Evolutionary conservation across 2,797 vertebrate species (phyloP).

Genomic region (Valencia hispanica): DNA sequence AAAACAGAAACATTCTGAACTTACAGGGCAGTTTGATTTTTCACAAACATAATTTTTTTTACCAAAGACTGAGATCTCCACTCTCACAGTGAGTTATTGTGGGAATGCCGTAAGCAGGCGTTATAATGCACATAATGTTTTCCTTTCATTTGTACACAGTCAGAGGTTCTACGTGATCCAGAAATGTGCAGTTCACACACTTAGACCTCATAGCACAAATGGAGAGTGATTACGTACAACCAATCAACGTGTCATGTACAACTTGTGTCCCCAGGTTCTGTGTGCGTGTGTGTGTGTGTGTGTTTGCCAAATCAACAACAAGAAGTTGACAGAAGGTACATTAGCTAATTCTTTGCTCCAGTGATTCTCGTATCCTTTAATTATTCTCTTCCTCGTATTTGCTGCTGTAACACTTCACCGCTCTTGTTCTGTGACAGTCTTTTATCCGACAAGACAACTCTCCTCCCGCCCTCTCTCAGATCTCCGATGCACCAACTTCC

Average conservation of each 20-base stretch:
- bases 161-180: neutral
- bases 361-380: conserved; percentile 36
- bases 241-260: conserved; percentile 6
- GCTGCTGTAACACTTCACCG: conserved; percentile 31
- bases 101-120: neutral
- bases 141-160: neutral
- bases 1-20: too few species aligned
- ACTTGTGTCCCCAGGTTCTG: conserved; percentile 15
- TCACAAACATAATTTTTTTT: too few species aligned
- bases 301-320: conserved; percentile 18
- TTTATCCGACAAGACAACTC: conserved; percentile 10
- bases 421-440: conserved; percentile 11
- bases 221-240: conserved; percentile 11
- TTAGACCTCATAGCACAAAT: conserved; percentile 1
- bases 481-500: neutral
- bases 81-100: neutral
- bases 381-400: conserved; percentile 16
- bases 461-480: neutral
- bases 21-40: too few species aligned
- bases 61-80: too few species aligned
- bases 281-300: neutral
- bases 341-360: conserved; percentile 53
- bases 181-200: neutral
- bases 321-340: conserved; percentile 34
- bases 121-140: neutral